Percentiles rank a stretch among this genome's conserved stretches.
Conservation (phyloP, 2,113 vertebrate species). For the Elachura formosa region DNA sequence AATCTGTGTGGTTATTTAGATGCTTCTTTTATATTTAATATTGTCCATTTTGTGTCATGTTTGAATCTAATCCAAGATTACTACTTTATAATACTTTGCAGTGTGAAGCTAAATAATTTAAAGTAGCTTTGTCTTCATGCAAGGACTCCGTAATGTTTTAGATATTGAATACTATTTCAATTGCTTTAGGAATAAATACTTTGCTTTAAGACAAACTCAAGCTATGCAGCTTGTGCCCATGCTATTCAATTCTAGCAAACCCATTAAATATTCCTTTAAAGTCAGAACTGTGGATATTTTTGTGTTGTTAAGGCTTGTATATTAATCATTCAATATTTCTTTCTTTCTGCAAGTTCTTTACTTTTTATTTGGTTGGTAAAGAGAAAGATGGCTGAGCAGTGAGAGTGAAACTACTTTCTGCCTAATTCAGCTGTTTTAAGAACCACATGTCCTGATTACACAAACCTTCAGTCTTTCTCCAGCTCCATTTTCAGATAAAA, state of each 20-base stretch:
- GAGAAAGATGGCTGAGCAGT: background rate
- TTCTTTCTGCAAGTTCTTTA: background rate
- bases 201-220: background rate
- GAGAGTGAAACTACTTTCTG: background rate
- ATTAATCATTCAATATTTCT: background rate
- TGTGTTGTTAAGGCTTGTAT: background rate
- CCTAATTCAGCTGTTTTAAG: background rate
- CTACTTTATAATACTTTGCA: background rate
- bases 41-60: background rate
- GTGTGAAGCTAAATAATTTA: background rate
- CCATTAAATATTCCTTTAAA: background rate
- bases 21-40: background rate
- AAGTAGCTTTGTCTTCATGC: background rate
- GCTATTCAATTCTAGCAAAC: background rate
- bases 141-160: background rate
- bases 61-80: background rate
- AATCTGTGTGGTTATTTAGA: background rate
- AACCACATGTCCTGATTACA: background rate
- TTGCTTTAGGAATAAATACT: background rate
- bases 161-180: background rate
- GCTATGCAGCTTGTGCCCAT: background rate
- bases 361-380: background rate
- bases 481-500: background rate
- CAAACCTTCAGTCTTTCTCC: background rate
- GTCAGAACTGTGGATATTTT: background rate